Evolutionary conservation across 2,797 vertebrate species (phyloP).

Genomic region (Chelmon rostratus): DNA sequence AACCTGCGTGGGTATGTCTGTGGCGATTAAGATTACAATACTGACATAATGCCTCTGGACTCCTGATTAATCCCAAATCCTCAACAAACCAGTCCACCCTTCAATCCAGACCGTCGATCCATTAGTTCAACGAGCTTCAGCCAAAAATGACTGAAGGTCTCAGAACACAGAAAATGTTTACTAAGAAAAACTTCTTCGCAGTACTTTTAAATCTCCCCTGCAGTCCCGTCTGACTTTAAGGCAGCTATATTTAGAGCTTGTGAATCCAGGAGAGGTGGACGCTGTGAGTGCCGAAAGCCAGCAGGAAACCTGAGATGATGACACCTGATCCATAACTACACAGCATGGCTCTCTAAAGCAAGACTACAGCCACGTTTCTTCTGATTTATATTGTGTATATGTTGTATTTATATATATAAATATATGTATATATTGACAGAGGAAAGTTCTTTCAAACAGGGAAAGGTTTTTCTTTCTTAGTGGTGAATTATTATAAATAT

Average conservation of each 20-base stretch:
- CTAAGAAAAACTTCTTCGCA: slow-evolving; percentile 11
- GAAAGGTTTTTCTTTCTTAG: not conserved
- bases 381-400: not conserved
- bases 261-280: slow-evolving; percentile 75
- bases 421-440: not conserved
- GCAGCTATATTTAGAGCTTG: slow-evolving; percentile 84
- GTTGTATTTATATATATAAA: too few relatives aligned
- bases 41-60: slow-evolving; percentile 35
- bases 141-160: not conserved
- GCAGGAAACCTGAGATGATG: slow-evolving; percentile 79
- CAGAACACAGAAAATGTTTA: not conserved
- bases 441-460: not conserved
- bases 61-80: slow-evolving; percentile 23
- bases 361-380: slow-evolving; percentile 13
- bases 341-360: slow-evolving; percentile 18
- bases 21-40: slow-evolving; percentile 17
- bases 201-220: slow-evolving; percentile 38
- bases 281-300: slow-evolving; percentile 56
- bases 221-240: slow-evolving; percentile 64
- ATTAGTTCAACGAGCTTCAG: slow-evolving; percentile 8
- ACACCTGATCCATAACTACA: slow-evolving; percentile 54
- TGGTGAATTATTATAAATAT: not conserved
- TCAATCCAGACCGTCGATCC: slow-evolving; percentile 32
- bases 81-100: slow-evolving; percentile 3
- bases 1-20: slow-evolving; percentile 17